Evolutionary conservation across 1,140 invertebrate genomes (phyloP), one percentile per base, ranked within the genome.

Genomic region (Cherax destructor): DNA sequence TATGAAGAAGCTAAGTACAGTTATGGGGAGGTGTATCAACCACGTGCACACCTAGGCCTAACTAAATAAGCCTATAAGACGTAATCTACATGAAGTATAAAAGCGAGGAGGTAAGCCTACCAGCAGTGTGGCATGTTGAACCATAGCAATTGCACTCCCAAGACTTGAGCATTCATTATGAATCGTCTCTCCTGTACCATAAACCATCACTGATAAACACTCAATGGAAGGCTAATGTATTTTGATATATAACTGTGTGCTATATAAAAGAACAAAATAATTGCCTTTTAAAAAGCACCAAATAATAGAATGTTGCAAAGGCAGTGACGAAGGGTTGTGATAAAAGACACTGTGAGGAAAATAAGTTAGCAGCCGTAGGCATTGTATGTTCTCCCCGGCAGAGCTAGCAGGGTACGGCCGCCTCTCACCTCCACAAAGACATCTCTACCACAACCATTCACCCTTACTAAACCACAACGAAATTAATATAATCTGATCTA

Each of bases 321-420:
- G 77, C 50, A 76, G 30, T 24, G 61, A 81, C 87, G 87, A 89
- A 89, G 24, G 18, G 10, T 89, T 83, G 59, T 89, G 87, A 89
- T 76, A 89, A 74, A 65, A 59, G 87, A 83, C 87, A 89, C 87
- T 89, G 74, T 72, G 30, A 41, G 69, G 83, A 89, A 83, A 83
- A 89, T 83, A 89, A 83, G 49, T 76, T 24, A 72, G 87, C 86
- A 80, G 87, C 87, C 87, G 87, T 89, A 89, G 87, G 87, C 87
- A 89, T 79, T 89, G 65, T 80, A 56, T 59, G 87, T 56, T 83
- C 78, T 83, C 18, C 18, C 56, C 86, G 59, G 87, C 65, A 13
- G 61, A 83, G 80, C 79, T 41, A 50, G 41, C 72, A 89, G 87
- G 87, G 87, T 89, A 89, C 87, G 87, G 87, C 87, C 80, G 87